Evolutionary conservation across 2,113 vertebrate species (phyloP).

Genomic region (Apodemus sylvaticus): DNA sequence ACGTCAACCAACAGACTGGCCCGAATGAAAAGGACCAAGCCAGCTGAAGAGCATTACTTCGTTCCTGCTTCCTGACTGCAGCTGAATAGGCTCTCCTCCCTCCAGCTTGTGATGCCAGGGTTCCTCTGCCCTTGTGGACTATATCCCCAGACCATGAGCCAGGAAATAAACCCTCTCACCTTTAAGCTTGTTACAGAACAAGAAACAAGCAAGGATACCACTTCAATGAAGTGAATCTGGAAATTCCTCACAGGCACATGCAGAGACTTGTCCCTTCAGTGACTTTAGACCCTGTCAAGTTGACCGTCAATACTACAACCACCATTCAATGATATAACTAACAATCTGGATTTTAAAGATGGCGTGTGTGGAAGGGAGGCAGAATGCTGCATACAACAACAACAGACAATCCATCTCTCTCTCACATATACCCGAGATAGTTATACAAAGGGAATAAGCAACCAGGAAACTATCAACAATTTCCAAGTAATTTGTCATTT

Average conservation of each 20-base stretch:
- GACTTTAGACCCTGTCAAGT: not conserved
- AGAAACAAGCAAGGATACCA: not conserved
- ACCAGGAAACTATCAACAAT: not conserved
- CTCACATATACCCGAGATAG: not conserved
- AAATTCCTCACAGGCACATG: not conserved
- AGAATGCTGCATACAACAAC: not conserved
- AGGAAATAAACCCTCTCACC: not conserved
- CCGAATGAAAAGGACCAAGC: too few species aligned
- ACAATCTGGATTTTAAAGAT: constrained; percentile 1
- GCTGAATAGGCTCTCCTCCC: not conserved
- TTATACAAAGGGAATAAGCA: not conserved
- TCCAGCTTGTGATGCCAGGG: not conserved
- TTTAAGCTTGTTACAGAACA: not conserved
- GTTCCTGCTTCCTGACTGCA: too few species aligned
- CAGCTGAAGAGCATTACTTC: too few species aligned
- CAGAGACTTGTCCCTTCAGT: not conserved
- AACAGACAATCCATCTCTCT: not conserved
- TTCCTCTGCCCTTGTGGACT: not conserved
- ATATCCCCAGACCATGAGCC: not conserved
- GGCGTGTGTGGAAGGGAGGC: not conserved
- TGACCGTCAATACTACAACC: too few species aligned
- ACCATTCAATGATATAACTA: not conserved
- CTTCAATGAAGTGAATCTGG: not conserved
- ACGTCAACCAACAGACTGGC: too few species aligned
- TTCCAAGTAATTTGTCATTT: constrained; percentile 37